Base-by-base conservation (phyloP, 2,113 vertebrate species). In the Sturnus vulgaris region DNA sequence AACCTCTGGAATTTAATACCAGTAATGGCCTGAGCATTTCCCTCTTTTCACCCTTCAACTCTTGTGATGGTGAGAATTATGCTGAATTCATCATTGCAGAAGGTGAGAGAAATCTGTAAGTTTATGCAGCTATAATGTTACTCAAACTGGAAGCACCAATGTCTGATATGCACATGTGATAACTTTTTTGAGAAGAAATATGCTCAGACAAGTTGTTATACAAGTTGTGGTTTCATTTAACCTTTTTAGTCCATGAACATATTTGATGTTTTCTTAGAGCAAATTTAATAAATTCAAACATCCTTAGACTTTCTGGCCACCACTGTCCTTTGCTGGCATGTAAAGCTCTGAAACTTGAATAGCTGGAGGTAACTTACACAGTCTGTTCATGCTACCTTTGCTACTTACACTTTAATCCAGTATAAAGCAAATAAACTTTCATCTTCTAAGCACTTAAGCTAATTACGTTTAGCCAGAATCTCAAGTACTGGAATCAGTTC, bases 211-310 rank as follows among this genome's bases (percentile, higher is more conserved):
- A 92, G 88, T 95, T 25, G 11, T 94, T 92, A 81, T 35, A 77
- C 52, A 60, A 83, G 86, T 39, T 96, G 46, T 94, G 95, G 94
- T 97, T 97, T 96, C 93, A 96, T 93, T 97, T 98, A 96, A 97
- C 96, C 94, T 96, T 93, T 92, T 50, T 31, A 83, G 24, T 49
- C 93, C 5, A 12, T 87, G 69, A 94, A 88, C 76, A 90, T 93
- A 85, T 77, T 64, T 86, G 39, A 85, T 65, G 57, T 82, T 87
- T 95, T 95, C 94, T 91, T 75, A 95, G 65, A 88, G 95, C 73
- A 98, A 96, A 97, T 97, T 93, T 95, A 97, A 97, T 97, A 95
- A 97, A 96, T 95, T 95, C 81, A 91, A 96, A 98, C 96, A 97
- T 94, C 90, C 55, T 53, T 77, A 64, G 82, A 90, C 95, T 97